A percentile compares a stretch with the other conserved stretches of the same genome.
These are phyloP conservation scores for Pygoscelis antarcticus DNA, from an alignment of 2,113 vertebrate species.

Conservation along the genomic window DNA sequence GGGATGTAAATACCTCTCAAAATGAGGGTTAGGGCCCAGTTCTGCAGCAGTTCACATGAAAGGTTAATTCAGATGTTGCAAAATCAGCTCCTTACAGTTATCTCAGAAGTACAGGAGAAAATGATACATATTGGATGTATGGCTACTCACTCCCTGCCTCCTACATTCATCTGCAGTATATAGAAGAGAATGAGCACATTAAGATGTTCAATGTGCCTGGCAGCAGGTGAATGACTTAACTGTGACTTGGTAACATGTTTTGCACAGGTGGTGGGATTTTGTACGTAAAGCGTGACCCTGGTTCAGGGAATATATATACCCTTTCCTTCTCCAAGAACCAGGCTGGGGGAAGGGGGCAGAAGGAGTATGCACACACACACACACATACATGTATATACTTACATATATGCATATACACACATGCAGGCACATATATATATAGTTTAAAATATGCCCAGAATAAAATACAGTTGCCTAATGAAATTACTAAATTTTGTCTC, in stretches of 20 bases:
- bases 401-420: neutral
- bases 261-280: neutral
- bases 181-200: neutral
- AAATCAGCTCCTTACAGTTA: neutral
- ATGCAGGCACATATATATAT: neutral
- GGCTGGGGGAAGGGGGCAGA: neutral
- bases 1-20: neutral
- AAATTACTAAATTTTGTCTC: neutral
- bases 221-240: neutral
- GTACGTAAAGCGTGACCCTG: neutral
- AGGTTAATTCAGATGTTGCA: neutral
- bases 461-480: neutral
- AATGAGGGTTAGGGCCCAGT: neutral
- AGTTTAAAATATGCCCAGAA: neutral
- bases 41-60: neutral
- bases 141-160: neutral
- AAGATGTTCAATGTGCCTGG: neutral
- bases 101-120: neutral
- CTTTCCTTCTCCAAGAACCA: neutral
- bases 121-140: fast-evolving
- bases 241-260: neutral
- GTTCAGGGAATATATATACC: neutral
- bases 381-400: no score
- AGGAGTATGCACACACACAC: neutral
- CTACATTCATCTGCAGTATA: neutral